Percentiles rank a stretch among this genome's conserved stretches.
Evolutionary conservation across 2,113 vertebrate genomes (phyloP).

Genomic region (Pseudorasbora parva): DNA sequence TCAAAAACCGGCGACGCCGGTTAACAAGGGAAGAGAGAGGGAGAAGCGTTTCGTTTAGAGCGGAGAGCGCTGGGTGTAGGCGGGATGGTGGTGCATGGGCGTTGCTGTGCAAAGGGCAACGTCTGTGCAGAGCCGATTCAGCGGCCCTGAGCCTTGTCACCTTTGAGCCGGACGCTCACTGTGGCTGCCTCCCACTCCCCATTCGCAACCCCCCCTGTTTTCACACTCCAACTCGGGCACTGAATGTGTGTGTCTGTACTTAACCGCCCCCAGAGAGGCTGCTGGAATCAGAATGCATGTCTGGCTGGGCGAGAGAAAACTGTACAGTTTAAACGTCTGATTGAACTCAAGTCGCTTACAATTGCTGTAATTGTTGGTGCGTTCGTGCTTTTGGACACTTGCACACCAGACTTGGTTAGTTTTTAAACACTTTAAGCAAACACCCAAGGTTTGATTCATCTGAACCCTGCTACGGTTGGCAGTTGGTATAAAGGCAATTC

Average conservation of each 20-base stretch:
- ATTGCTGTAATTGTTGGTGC: neutral
- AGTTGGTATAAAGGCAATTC: neutral
- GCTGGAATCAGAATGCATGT: slow-evolving; percentile 52
- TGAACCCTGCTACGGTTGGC: neutral
- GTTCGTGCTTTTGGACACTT: neutral
- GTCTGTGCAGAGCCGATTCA: slow-evolving; percentile 54
- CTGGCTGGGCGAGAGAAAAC: slow-evolving; percentile 48
- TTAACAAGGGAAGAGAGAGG: slow-evolving; percentile 36
- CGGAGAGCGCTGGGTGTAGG: slow-evolving; percentile 49
- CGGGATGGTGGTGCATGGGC: slow-evolving; percentile 56
- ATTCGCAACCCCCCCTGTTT: slow-evolving; percentile 52
- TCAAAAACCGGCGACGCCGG: slow-evolving; percentile 38
- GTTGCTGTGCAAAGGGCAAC: slow-evolving; percentile 54
- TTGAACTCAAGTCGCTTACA: neutral
- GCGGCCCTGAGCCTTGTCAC: slow-evolving; percentile 53
- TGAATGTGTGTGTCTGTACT: slow-evolving; percentile 53
- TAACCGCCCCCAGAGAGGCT: slow-evolving; percentile 56
- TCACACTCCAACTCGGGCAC: slow-evolving; percentile 51
- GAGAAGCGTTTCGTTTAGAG: slow-evolving; percentile 41
- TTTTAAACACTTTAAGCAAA: neutral
- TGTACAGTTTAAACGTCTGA: slow-evolving; percentile 23
- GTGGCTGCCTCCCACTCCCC: slow-evolving; percentile 57
- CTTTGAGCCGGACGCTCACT: slow-evolving; percentile 56
- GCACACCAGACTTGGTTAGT: neutral
- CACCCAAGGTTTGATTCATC: neutral